phyloP scores from a whole-genome alignment of 2,797 vertebrate genomes.

The Nyctibius grandis region DNA sequence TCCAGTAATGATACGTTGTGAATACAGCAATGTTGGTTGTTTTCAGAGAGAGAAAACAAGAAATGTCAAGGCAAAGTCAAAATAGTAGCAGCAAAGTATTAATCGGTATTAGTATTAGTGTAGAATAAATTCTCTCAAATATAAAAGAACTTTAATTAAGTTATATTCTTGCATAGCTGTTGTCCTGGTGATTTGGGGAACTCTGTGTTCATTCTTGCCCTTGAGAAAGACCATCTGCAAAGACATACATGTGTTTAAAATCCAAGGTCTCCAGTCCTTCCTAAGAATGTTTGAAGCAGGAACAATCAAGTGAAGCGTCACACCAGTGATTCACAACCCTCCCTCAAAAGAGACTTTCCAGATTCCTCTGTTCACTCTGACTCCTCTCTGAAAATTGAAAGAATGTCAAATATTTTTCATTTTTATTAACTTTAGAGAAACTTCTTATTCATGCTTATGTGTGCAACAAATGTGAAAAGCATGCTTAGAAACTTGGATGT shows the following conservation, averaged over 20 bases:
- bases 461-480: neutral
- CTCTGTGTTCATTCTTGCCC: neutral
- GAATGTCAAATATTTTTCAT: neutral
- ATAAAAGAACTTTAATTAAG: neutral
- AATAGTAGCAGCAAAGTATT: neutral
- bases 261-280: neutral
- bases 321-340: neutral
- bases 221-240: neutral
- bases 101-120: neutral
- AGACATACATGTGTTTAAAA: neutral
- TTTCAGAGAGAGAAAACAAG: neutral
- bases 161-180: neutral
- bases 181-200: neutral
- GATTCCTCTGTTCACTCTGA: neutral
- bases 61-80: neutral
- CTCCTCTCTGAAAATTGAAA: neutral
- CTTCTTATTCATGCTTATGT: neutral
- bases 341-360: neutral
- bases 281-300: neutral
- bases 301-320: neutral
- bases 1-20: rapidly evolving
- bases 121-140: neutral
- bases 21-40: neutral
- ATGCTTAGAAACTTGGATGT: neutral
- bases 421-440: neutral